These are phyloP conservation scores for Podilymbus podiceps DNA, from an alignment of 2,113 vertebrate genomes.

Conservation along the genomic window DNA sequence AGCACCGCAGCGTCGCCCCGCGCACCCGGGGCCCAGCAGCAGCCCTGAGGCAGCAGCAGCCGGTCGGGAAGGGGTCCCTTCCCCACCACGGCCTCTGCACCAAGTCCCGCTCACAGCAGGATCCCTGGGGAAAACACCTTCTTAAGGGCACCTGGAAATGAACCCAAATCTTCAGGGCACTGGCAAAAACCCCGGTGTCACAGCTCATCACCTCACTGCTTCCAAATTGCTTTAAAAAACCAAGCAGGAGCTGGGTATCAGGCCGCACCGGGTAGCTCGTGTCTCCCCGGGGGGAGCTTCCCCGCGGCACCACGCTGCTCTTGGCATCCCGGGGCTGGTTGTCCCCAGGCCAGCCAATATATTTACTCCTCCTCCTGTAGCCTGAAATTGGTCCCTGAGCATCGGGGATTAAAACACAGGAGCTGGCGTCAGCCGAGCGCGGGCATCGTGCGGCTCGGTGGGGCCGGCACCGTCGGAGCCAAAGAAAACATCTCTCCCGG, in stretches of 20 bases:
- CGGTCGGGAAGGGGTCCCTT: not conserved
- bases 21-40: not conserved
- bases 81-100: not conserved
- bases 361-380: not conserved
- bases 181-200: not conserved
- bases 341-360: not conserved
- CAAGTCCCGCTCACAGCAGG: not conserved
- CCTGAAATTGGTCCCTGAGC: not conserved
- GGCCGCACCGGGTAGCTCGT: too few species aligned
- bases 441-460: accelerated
- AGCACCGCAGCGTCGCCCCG: accelerated
- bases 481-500: not conserved
- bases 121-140: not conserved
- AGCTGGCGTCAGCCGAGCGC: not conserved
- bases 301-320: accelerated
- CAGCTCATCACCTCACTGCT: not conserved
- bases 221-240: not conserved
- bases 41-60: accelerated
- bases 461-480: not conserved
- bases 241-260: not conserved
- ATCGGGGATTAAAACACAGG: not conserved
- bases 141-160: not conserved
- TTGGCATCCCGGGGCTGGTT: not conserved
- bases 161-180: not conserved
- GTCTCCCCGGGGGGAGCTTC: not conserved